Base-by-base conservation (phyloP, 2,797 vertebrate genomes). In the Oceanodroma leucorhoa region DNA sequence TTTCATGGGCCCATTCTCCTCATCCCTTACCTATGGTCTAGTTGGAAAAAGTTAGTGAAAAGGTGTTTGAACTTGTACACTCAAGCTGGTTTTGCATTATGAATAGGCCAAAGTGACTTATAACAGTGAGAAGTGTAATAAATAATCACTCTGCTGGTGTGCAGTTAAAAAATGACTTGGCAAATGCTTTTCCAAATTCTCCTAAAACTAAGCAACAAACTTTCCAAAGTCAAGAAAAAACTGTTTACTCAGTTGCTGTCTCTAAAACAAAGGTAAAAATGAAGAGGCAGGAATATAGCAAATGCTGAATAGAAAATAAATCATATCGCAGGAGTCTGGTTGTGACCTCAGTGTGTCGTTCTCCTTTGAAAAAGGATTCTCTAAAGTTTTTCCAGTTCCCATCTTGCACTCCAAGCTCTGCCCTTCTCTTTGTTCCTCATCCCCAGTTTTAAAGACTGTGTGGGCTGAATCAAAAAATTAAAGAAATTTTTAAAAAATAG, bases 311-410 rank as follows among this genome's bases (percentile, higher is more conserved):
- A 88, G 62, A 62, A 94, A 96, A 93, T 80, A 84, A 75, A 67
- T 76, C 38, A 9, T 29, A 65, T 41, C 2, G 1, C 61, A 69
- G 34, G 46, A 83, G 66, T 40, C 53, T 91, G 36, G 10, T 78
- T 93, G 54, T 66, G 65, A 76, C 62, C 36, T 93, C 62, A 40
- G 10, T 67, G 36, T 91, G 87, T 88, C 62, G 32, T 83, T 93
- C 61, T 86, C 27, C 58, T 92, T 94, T 83, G 88, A 91, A 84
- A 93, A 91, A 73, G 13, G 0, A 75, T 90, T 92, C 57, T 88
- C 67, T 95, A 83, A 94, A 86, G 76, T 32, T 75, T 76, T 93
- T 87, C 83, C 64, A 57, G 51, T 71, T 93, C 76, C 26, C 55
- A 69, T 78, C 27, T 29, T 66, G 10, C 43, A 61, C 43, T 85